Evolutionary conservation across 2,113 vertebrate genomes (phyloP).

Genomic region (Scortum barcoo): DNA sequence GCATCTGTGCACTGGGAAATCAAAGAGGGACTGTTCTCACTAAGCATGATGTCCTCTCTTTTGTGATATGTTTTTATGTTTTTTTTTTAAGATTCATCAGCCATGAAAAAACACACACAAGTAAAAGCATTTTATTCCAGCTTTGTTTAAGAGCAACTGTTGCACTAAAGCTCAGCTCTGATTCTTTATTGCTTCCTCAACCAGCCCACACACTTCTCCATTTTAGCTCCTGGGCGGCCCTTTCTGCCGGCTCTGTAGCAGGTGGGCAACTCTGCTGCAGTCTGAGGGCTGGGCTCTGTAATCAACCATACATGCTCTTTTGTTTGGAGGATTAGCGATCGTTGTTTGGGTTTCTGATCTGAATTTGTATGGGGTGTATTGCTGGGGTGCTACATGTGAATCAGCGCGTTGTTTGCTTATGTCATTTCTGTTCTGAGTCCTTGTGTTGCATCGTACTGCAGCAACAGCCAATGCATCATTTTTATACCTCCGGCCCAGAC

Average conservation of each 20-base stretch:
- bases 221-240: slow-evolving; percentile 67
- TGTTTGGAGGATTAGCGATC: slow-evolving; percentile 71
- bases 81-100: background rate
- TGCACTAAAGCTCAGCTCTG: slow-evolving; percentile 44
- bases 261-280: slow-evolving; percentile 81
- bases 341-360: slow-evolving; percentile 45
- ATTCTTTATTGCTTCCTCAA: slow-evolving; percentile 65
- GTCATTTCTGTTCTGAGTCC: slow-evolving; percentile 39
- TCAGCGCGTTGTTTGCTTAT: slow-evolving; percentile 52
- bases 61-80: background rate
- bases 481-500: slow-evolving; percentile 28
- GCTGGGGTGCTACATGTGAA: slow-evolving; percentile 55
- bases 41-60: background rate
- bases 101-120: background rate
- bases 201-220: slow-evolving; percentile 75
- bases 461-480: slow-evolving; percentile 65
- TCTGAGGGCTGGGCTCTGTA: slow-evolving; percentile 72
- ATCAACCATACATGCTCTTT: slow-evolving; percentile 63
- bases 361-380: slow-evolving; percentile 42
- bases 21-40: slow-evolving; percentile 16
- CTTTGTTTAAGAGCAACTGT: slow-evolving; percentile 41
- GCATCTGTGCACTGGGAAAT: slow-evolving; percentile 55
- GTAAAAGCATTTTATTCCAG: background rate
- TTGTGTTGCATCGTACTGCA: slow-evolving; percentile 69
- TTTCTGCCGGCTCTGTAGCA: slow-evolving; percentile 67